Base-by-base conservation (phyloP, 2,113 vertebrate genomes). In the Cranoglanis bouderius region DNA sequence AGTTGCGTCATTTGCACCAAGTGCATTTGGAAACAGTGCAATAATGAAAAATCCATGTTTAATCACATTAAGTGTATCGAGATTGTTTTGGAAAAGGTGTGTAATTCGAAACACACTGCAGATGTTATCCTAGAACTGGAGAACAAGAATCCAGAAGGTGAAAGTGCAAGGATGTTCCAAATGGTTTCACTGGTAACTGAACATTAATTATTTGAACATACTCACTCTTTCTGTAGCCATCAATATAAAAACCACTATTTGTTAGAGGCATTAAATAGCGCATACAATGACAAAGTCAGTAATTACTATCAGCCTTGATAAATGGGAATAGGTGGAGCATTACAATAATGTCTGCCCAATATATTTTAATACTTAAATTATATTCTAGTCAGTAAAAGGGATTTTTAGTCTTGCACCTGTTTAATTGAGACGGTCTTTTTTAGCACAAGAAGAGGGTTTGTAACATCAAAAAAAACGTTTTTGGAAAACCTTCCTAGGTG, bases 281-380 rank as follows among this genome's bases (percentile, higher is more conserved):
- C 80, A 57, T 35, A 19, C 53, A 35, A 82, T 35, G 80, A 82
- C 80, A 81, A 46, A 77, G 26, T 35, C 78, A 82, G n/a, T 82
- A 82, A 83, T 83, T 83, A 83, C 81, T 59, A 26, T 61, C 81
- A 83, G 57, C 38, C 24, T 83, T 83, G 81, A 83, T 61, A 40
- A 83, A 83, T 83, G 57, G 55, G 51, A 61, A 61, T 83, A 83
- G 55, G 51, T 43, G 55, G 35, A 43, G 81, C 81, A 83, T 6
- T 29, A 43, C 12, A 61, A 18, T 61, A 43, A 61, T 29, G 81
- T 61, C 81, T 35, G 14, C 81, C 57, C 55, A 43, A 21, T 61
- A 61, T 43, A 43, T 81, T 26, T 24, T 57, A 13, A 82, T 59
- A 59, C 51, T 29, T 51, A 18, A n/a, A 80, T 32, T 53, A 80